Evolutionary conservation across 1,140 invertebrate genomes (phyloP).

Genomic region (Zaprionus lachaisei): DNA sequence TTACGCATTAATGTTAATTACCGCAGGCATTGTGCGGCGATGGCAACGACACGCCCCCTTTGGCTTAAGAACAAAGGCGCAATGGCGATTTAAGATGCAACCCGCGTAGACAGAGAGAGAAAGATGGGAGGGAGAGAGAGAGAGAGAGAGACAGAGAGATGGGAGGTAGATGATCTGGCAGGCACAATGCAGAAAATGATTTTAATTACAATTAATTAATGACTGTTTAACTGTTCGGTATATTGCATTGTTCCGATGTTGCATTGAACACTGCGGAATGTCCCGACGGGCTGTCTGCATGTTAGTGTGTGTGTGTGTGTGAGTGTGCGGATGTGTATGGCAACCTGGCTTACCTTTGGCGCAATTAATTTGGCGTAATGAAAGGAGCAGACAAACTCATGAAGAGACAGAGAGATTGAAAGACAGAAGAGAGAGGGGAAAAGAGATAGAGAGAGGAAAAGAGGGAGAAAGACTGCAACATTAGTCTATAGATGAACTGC

Average conservation of each 20-base stretch:
- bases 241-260: constrained; percentile 38
- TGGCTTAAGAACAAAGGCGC: constrained; percentile 56
- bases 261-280: constrained; percentile 24
- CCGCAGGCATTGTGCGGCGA: constrained; percentile 42
- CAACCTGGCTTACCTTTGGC: constrained; percentile 42
- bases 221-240: constrained; percentile 64
- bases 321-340: constrained; percentile 17
- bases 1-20: constrained; percentile 77
- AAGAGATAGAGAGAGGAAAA: no score
- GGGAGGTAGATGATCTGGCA: neutral
- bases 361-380: constrained; percentile 53
- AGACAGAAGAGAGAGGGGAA: no score
- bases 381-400: constrained; percentile 14
- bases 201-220: constrained; percentile 83
- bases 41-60: constrained; percentile 16
- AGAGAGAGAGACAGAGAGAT: neutral
- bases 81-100: constrained; percentile 63
- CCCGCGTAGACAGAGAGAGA: constrained; percentile 23
- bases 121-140: neutral
- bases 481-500: neutral
- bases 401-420: neutral
- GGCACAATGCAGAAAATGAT: constrained; percentile 57
- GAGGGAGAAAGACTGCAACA: neutral
- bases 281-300: neutral
- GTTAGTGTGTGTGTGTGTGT: constrained; percentile 11